These are phyloP conservation scores for Nansenia antarctica DNA, from an alignment of 2,113 vertebrate species.

Conservation along the genomic window DNA sequence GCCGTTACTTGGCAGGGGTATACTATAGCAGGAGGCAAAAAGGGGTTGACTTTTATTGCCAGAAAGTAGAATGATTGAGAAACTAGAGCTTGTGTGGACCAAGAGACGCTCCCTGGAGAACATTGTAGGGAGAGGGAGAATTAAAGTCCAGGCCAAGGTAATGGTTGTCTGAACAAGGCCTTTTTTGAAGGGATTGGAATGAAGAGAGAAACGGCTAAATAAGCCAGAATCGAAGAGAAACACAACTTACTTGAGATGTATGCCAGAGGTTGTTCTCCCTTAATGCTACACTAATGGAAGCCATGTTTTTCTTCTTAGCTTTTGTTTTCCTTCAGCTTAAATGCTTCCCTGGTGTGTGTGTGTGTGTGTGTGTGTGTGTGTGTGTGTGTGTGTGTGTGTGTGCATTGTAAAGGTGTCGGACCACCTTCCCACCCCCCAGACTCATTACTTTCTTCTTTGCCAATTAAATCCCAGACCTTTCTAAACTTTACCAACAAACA, in stretches of 20 bases:
- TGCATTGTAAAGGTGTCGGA: constrained; percentile 34
- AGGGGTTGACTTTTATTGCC: neutral
- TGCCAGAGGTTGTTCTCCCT: constrained; percentile 30
- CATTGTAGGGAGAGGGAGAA: neutral
- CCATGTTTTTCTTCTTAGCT: constrained; percentile 39
- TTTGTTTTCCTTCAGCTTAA: constrained; percentile 36
- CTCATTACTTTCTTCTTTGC: constrained; percentile 30
- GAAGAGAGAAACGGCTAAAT: no score
- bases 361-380: no score
- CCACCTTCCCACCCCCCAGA: neutral
- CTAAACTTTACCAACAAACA: constrained; percentile 22
- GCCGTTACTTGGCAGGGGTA: neutral
- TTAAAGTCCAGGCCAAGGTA: constrained; percentile 10
- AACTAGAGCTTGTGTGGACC: constrained; percentile 14
- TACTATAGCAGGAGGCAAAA: neutral
- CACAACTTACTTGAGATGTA: constrained; percentile 17
- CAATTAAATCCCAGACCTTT: constrained; percentile 26
- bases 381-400: no score
- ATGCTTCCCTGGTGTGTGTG: constrained; percentile 28
- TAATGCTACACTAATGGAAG: constrained; percentile 41
- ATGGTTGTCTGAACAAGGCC: neutral
- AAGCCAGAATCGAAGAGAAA: neutral
- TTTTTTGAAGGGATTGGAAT: neutral
- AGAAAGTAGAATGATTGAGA: neutral
- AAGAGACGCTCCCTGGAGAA: neutral